Conservation (phyloP, 2,797 vertebrate species). For the Ptychadena robeensis region DNA sequence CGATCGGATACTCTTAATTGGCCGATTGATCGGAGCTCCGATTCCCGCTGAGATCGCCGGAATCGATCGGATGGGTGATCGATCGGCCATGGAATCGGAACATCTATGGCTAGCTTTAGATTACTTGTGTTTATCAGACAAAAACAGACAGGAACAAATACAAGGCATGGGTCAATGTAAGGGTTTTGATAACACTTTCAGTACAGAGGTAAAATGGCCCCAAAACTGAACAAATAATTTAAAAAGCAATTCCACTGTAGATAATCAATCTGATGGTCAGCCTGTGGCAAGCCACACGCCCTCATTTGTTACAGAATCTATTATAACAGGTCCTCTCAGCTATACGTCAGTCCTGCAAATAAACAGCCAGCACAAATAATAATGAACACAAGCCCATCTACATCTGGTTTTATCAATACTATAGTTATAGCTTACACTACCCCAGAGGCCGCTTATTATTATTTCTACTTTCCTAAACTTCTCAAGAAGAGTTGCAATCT, state of each 20-base stretch:
- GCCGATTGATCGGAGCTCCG: too few relatives aligned
- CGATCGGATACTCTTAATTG: too few relatives aligned
- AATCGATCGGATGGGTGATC: too few relatives aligned
- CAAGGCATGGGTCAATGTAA: not conserved
- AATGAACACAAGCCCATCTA: not conserved
- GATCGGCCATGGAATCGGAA: too few relatives aligned
- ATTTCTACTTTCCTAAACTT: not conserved
- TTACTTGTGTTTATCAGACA: not conserved
- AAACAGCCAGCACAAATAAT: not conserved
- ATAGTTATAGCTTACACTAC: not conserved
- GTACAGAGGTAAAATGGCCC: not conserved
- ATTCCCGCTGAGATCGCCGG: too few relatives aligned
- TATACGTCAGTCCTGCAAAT: not conserved
- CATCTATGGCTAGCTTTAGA: too few relatives aligned
- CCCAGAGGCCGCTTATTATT: too few relatives aligned
- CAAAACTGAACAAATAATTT: not conserved
- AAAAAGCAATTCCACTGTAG: not conserved
- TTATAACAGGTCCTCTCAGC: not conserved
- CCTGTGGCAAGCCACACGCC: not conserved
- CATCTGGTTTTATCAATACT: not conserved
- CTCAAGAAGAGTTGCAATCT: not conserved
- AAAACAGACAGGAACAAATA: not conserved
- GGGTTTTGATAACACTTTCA: not conserved
- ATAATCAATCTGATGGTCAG: not conserved
- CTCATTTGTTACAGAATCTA: not conserved